Evolutionary conservation across 2,113 vertebrate species (phyloP).

Genomic region (Paralichthys olivaceus): DNA sequence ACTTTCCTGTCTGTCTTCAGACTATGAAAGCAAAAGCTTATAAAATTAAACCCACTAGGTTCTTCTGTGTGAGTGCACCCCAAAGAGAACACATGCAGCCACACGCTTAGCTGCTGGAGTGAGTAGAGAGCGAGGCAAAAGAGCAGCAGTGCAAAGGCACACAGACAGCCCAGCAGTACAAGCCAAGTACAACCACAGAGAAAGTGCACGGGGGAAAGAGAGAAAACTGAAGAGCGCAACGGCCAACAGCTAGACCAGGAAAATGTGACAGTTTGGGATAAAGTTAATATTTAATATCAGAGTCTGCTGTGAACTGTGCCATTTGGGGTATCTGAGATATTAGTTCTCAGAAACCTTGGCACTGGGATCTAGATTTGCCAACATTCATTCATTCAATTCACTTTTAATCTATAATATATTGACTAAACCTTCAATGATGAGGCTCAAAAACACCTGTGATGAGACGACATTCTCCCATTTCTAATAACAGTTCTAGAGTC

Average conservation of each 20-base stretch:
- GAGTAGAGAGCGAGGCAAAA: slow-evolving; percentile 39
- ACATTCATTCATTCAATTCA: not conserved
- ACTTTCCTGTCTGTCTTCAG: not conserved
- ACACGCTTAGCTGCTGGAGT: slow-evolving; percentile 42
- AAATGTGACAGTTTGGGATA: not conserved
- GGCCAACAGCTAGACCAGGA: not conserved
- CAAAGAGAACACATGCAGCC: slow-evolving; percentile 55
- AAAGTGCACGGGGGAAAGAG: slow-evolving; percentile 23
- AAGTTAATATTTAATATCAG: not conserved
- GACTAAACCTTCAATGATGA: not conserved
- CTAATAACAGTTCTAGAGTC: not conserved
- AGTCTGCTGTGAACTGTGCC: not conserved
- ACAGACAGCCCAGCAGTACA: slow-evolving; percentile 47
- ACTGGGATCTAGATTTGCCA: not conserved
- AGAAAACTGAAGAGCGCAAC: slow-evolving; percentile 4
- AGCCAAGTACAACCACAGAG: slow-evolving; percentile 42
- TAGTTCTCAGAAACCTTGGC: not conserved
- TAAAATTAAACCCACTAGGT: slow-evolving; percentile 3
- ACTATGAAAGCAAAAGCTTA: not conserved
- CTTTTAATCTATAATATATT: not conserved
- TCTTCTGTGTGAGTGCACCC: slow-evolving; percentile 47
- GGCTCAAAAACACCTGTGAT: not conserved
- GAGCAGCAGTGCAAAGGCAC: slow-evolving; percentile 36
- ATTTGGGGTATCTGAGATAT: not conserved
- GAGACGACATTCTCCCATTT: not conserved